Evolutionary conservation across 2,888 invertebrate species (phyloP).

Genomic region (Rhaphigaster nebulosa): DNA sequence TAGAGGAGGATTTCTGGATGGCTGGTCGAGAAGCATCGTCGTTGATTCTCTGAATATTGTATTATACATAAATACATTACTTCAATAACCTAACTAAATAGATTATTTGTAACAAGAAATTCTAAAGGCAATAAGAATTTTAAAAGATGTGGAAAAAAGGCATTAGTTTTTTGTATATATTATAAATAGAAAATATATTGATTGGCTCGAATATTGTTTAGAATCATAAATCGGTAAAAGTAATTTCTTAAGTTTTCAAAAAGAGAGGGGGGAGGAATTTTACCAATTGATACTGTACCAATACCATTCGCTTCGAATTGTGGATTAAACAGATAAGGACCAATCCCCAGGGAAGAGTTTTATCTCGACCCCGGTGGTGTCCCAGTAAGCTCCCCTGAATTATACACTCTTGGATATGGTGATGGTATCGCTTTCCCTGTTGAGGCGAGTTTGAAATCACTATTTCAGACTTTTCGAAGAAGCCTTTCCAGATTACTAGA

Average conservation of each 20-base stretch:
- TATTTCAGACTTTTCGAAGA: neutral
- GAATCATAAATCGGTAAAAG: no score
- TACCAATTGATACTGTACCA: neutral
- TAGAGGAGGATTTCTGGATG: no score
- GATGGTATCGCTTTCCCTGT: neutral
- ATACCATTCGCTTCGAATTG: neutral
- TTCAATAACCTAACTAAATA: no score
- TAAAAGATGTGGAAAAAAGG: no score
- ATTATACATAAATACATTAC: no score
- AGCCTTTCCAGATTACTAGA: neutral
- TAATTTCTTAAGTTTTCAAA: neutral
- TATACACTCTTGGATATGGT: constrained; percentile 4
- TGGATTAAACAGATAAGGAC: constrained; percentile 4
- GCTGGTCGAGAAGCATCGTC: no score
- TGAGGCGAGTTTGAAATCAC: neutral
- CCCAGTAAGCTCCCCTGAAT: neutral
- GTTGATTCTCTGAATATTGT: no score
- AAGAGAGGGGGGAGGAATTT: neutral
- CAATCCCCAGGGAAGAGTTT: neutral
- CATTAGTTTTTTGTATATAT: no score
- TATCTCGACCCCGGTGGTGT: neutral
- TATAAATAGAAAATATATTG: no score
- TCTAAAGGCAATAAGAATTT: no score
- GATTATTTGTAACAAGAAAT: no score
- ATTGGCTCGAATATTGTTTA: no score